These are phyloP conservation scores for Erpobdella octoculata DNA, from an alignment of 2,888 invertebrate genomes.

Conservation along the genomic window DNA sequence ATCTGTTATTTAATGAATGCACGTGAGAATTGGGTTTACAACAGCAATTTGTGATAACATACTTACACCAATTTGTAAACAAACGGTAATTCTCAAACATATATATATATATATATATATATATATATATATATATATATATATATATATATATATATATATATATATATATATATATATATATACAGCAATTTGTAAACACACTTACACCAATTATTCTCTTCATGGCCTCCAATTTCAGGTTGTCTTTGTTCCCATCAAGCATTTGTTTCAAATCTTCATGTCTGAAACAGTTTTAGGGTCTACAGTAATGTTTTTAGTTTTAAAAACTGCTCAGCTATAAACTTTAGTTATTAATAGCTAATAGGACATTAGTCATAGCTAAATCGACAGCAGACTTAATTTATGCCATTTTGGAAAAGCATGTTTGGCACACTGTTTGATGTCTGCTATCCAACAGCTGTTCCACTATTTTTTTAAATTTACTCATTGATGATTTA, in stretches of 20 bases:
- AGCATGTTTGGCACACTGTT: too few relatives aligned
- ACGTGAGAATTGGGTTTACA: too few relatives aligned
- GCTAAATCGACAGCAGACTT: too few relatives aligned
- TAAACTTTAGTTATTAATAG: too few relatives aligned
- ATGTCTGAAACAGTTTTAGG: constrained; percentile 55
- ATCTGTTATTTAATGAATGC: constrained; percentile 60
- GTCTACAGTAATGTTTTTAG: too few relatives aligned
- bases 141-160: constrained; percentile 38
- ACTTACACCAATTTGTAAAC: not conserved
- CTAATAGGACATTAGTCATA: too few relatives aligned
- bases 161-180: not conserved
- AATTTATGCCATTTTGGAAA: too few relatives aligned
- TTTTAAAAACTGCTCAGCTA: too few relatives aligned
- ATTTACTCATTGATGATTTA: too few relatives aligned
- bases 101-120: not conserved
- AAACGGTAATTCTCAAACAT: not conserved
- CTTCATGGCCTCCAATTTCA: constrained; percentile 98
- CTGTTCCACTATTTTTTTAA: too few relatives aligned
- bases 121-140: not conserved
- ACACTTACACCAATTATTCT: constrained; percentile 74
- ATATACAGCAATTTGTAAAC: not conserved
- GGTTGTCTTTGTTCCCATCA: constrained; percentile 90
- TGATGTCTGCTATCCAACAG: too few relatives aligned
- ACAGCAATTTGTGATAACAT: not conserved
- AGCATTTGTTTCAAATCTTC: constrained; percentile 95